Conservation (phyloP, 2,797 vertebrate genomes). For the Geotrypetes seraphini region DNA sequence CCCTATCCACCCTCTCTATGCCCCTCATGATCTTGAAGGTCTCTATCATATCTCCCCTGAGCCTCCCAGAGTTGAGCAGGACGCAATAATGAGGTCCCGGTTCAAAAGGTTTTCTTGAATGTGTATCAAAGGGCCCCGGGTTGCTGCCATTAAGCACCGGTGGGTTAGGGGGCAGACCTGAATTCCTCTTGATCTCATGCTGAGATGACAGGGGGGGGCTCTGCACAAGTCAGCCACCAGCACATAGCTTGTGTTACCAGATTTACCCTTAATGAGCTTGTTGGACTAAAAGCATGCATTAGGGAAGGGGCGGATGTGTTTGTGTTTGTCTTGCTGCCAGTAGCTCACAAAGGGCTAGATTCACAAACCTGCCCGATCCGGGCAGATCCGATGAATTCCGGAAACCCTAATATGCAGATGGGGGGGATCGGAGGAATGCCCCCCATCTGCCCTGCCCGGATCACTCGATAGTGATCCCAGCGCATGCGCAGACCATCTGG, state of each 20-base stretch:
- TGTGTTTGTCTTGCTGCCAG: slow-evolving; percentile 28
- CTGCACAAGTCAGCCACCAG: slow-evolving; percentile 18
- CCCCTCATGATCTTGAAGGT: no score
- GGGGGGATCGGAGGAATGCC: no score
- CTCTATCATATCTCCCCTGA: no score
- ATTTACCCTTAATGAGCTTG: slow-evolving; percentile 42
- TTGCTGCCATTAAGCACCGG: slow-evolving; percentile 34
- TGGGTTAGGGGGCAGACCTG: slow-evolving; percentile 22
- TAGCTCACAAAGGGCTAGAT: no score
- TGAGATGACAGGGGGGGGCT: slow-evolving; percentile 31
- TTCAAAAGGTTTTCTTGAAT: slow-evolving; percentile 44
- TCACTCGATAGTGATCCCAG: no score
- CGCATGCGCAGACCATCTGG: no score
- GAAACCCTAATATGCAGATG: no score
- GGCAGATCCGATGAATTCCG: no score
- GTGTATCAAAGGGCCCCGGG: slow-evolving; percentile 29
- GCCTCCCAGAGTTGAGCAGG: no score
- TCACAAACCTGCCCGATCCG: no score
- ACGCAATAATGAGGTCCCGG: slow-evolving; percentile 30
- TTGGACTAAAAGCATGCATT: slow-evolving; percentile 22
- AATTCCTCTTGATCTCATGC: slow-evolving; percentile 30
- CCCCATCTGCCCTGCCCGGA: no score
- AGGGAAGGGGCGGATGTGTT: slow-evolving; percentile 31
- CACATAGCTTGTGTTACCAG: slow-evolving; percentile 26
- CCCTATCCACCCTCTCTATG: no score